Conservation (phyloP, 2,888 invertebrate species). For the Macrosoma leucophasiata region DNA sequence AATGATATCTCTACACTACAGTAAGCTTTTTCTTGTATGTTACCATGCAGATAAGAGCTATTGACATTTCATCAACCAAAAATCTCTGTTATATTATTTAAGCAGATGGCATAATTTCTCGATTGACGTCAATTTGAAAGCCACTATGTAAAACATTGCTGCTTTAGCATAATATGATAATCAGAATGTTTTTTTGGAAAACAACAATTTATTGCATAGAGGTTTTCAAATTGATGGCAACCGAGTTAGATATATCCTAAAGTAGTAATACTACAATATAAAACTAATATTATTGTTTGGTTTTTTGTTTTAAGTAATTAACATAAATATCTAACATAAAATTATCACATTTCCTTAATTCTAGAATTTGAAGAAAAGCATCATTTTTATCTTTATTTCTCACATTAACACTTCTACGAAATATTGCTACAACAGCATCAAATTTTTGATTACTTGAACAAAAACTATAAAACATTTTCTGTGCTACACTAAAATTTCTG, state of each 20-base stretch:
- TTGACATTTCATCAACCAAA: too few species aligned
- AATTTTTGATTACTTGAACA: conserved; percentile 50
- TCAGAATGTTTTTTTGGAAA: too few species aligned
- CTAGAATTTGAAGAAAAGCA: conserved; percentile 50
- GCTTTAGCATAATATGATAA: too few species aligned
- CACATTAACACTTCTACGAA: conserved; percentile 46
- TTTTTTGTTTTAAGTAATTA: conserved; percentile 28
- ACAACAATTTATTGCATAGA: too few species aligned
- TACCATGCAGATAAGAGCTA: too few species aligned
- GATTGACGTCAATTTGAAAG: too few species aligned
- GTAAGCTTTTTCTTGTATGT: too few species aligned
- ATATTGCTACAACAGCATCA: conserved; percentile 47
- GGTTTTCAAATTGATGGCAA: too few species aligned
- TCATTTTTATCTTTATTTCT: conserved; percentile 52
- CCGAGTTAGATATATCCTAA: conserved; percentile 7
- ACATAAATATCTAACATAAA: conserved; percentile 46
- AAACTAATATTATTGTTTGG: conserved; percentile 1
- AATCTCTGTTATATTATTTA: too few species aligned
- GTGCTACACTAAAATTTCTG: conserved; percentile 44
- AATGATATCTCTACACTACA: too few species aligned
- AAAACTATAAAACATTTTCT: conserved; percentile 65
- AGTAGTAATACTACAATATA: conserved; percentile 2
- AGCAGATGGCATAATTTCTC: too few species aligned
- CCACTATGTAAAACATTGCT: too few species aligned
- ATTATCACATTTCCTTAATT: conserved; percentile 46